Evolutionary conservation across 1,140 invertebrate genomes (phyloP), one percentile per base, ranked within the genome.

Genomic region (Meloidogyne floridensis): DNA sequence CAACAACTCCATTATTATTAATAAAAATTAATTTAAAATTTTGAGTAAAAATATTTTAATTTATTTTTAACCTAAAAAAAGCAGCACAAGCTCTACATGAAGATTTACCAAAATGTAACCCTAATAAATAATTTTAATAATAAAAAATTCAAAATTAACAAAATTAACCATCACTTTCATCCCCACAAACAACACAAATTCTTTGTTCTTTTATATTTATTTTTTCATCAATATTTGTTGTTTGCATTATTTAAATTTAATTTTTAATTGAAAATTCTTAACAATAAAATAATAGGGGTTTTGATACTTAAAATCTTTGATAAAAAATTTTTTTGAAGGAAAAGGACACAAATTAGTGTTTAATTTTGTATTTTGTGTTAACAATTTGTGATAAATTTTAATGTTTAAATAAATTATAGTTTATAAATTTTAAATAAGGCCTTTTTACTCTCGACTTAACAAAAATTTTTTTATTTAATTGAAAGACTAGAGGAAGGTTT

Each of bases 41-140:
- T 74, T 81, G 86, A 42, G 82, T 87, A 18, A 84, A 84, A 76
- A 84, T 87, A 54, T 77, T 53, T 42, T 86, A 85, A 43, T 72
- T 77, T 43, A 69, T 78, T 11, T 86, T 86, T 71, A 75, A 83
- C 15, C 85, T 73, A 54, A 86, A 86, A 18, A 83, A 83, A 42
- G 80, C 86, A 43, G 86, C 86, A 86, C 85, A 86, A n/a, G 85
- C 85, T 56, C 85, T 73, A 83, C 85, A 86, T n/a, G 85, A 86
- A 75, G 84, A 87, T 70, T 87, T 83, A 15, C 85, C 85, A 80
- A 87, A 86, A 59, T 86, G 85, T 18, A 86, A 70, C n/a, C 85
- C 77, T 79, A 54, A 71, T 15, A 32, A 20, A 43, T 15, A 59
- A 59, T 32, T 32, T 32, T 32, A 32, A 32, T 32, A 59, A 59